These are phyloP conservation scores for Microctenopoma stevenorrisi DNA, from an alignment of 2,797 vertebrate species.

Conservation along the genomic window DNA sequence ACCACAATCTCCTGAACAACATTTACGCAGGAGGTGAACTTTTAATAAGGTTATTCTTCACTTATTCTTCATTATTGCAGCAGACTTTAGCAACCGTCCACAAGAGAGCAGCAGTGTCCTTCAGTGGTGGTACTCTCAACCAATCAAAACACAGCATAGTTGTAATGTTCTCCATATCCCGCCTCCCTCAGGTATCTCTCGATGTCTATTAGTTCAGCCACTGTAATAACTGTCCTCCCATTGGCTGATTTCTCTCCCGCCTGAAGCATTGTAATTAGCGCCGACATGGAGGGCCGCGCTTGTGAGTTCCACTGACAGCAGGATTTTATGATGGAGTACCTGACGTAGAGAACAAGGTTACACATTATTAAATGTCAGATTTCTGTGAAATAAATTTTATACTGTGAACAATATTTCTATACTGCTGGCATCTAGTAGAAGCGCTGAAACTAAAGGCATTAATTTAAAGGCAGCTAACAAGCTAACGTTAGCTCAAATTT, in stretches of 20 bases:
- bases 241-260: constrained; percentile 79
- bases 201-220: constrained; percentile 82
- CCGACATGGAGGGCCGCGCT: constrained; percentile 70
- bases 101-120: rapidly evolving
- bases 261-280: constrained; percentile 78
- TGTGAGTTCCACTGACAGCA: constrained; percentile 87
- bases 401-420: not conserved
- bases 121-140: not conserved
- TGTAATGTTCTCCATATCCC: constrained; percentile 78
- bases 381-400: not conserved
- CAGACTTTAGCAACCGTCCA: not conserved
- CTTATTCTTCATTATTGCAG: not conserved
- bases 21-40: not conserved
- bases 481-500: no score
- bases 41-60: not conserved
- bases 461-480: no score
- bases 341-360: constrained; percentile 47
- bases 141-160: constrained; percentile 86
- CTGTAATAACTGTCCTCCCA: constrained; percentile 81
- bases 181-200: constrained; percentile 87
- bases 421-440: no score
- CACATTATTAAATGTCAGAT: not conserved
- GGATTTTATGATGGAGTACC: constrained; percentile 86
- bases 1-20: not conserved
- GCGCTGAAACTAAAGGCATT: no score